These are phyloP conservation scores for Cataglyphis cursor DNA, from an alignment of 2,888 invertebrate genomes.

Conservation along the genomic window DNA sequence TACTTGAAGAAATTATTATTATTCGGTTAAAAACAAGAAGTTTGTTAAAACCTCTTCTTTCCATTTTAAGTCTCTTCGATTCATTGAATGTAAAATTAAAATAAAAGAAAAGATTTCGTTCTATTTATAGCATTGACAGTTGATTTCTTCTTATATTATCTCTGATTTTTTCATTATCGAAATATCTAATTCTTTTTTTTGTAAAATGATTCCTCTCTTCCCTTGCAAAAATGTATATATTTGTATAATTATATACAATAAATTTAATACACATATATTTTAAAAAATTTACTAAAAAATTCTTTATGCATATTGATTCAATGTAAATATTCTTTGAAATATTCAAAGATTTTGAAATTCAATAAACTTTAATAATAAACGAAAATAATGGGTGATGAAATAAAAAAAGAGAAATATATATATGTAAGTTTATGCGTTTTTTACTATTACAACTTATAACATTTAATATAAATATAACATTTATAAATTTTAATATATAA, in stretches of 20 bases:
- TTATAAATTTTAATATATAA: conserved; percentile 6
- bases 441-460: not conserved
- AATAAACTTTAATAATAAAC: not conserved
- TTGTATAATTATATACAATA: not conserved
- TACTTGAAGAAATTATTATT: not conserved
- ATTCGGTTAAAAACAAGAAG: not conserved
- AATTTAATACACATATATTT: not conserved
- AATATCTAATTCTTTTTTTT: not conserved
- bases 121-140: not conserved
- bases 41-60: not conserved
- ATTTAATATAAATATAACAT: not conserved
- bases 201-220: not conserved
- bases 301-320: conserved; percentile 3
- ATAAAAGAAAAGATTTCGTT: not conserved
- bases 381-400: not conserved
- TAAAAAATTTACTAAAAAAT: not conserved
- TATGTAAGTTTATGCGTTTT: not conserved
- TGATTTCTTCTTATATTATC: not conserved
- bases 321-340: not conserved
- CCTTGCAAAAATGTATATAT: not conserved
- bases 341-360: not conserved
- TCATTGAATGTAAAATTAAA: not conserved
- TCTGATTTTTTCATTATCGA: not conserved
- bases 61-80: not conserved
- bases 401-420: not conserved